Conservation (phyloP, 2,888 invertebrate genomes). For the Lampropteryx suffumata region DNA sequence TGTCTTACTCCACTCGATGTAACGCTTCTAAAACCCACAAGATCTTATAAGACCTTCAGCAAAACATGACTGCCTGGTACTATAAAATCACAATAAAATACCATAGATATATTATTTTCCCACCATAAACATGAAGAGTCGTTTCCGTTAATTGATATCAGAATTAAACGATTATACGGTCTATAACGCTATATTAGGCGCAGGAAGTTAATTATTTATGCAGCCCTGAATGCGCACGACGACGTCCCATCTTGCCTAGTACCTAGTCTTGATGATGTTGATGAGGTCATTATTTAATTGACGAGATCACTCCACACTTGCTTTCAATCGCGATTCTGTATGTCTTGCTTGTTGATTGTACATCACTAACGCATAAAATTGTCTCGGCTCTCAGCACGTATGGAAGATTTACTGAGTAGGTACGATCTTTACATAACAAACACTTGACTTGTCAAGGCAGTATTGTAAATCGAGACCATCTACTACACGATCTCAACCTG, state of each 20-base stretch:
- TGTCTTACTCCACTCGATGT: constrained; percentile 38
- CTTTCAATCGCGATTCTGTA: background rate
- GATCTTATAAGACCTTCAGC: constrained; percentile 2
- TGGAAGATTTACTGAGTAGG: background rate
- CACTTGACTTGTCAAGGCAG: constrained; percentile 64
- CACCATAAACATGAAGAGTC: background rate
- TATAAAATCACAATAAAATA: background rate
- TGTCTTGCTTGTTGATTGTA: background rate
- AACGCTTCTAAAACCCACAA: constrained; percentile 20
- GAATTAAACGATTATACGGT: constrained; percentile 13
- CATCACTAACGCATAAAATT: background rate
- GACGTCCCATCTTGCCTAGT: constrained; percentile 47
- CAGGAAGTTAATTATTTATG: constrained; percentile 60
- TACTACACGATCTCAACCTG: constrained; percentile 36
- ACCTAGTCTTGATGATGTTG: constrained; percentile 59
- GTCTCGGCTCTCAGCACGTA: background rate
- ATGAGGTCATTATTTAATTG: constrained; percentile 52
- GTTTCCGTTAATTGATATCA: constrained; percentile 9
- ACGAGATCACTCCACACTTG: constrained; percentile 40
- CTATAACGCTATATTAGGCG: constrained; percentile 47
- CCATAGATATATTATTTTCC: background rate
- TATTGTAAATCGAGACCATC: constrained; percentile 31
- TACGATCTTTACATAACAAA: background rate
- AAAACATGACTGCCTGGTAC: background rate
- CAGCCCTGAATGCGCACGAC: constrained; percentile 61